Conservation (phyloP, 2,888 invertebrate species). For the Pollenia labialis region DNA sequence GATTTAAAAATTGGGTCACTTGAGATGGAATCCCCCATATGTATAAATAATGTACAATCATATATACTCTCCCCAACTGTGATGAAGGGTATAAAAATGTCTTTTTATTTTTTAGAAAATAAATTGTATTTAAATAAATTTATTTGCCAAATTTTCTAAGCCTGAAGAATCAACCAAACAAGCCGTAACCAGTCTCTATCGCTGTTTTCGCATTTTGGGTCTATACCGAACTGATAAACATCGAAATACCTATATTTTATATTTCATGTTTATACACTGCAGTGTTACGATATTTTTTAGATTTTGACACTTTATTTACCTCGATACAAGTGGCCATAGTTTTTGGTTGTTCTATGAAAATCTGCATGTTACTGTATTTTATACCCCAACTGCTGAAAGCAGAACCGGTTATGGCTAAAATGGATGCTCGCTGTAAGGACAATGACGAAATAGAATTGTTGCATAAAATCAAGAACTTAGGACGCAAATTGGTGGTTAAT, state of each 20-base stretch:
- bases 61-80: too few relatives aligned
- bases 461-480: constrained; percentile 54
- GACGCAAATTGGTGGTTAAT: constrained; percentile 68
- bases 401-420: constrained; percentile 68
- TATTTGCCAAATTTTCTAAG: too few relatives aligned
- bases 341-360: constrained; percentile 69
- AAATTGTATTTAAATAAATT: too few relatives aligned
- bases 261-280: constrained; percentile 58
- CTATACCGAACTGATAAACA: background rate
- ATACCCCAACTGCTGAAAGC: constrained; percentile 63
- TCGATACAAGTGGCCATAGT: constrained; percentile 74
- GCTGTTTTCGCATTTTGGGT: too few relatives aligned
- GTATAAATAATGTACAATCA: too few relatives aligned
- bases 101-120: too few relatives aligned
- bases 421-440: constrained; percentile 74
- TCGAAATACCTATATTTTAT: constrained; percentile 62
- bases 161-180: too few relatives aligned
- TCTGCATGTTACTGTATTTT: constrained; percentile 66
- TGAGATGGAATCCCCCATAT: too few relatives aligned
- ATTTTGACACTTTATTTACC: constrained; percentile 70
- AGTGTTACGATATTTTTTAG: constrained; percentile 68
- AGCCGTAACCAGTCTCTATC: too few relatives aligned
- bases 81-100: too few relatives aligned
- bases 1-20: too few relatives aligned
- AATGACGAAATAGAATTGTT: constrained; percentile 68